Evolutionary conservation across 2,797 vertebrate species (phyloP), one percentile per base, ranked within the genome.

Genomic region (Coregonus ussuriensis): DNA sequence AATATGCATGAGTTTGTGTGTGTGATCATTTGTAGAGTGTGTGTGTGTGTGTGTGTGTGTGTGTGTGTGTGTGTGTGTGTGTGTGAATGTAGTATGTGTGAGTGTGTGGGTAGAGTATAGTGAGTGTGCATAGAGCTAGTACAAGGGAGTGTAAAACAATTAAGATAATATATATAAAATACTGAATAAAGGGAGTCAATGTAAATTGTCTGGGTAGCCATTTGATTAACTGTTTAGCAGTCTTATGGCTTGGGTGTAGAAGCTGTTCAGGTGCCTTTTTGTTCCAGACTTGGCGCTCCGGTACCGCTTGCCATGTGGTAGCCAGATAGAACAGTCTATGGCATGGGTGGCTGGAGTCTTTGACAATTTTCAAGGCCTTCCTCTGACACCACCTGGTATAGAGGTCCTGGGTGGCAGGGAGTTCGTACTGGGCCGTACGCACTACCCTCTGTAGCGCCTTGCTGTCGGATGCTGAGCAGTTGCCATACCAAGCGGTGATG

Each of bases 21-120:
- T 70, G 56, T 80, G 25, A 25, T 25, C 25, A 1, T 25, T 1
- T 25, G 25, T 25, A 25, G 25, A 25, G 77, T 71, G 2, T 78
- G 66, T 69, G 67, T 69, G 67, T 73, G 53, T 77, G 16, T 78
- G 54, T 7, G 37, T 53, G 11, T 18, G 37, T 71, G 35, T n/a
- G 5, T 71, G 21, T 54, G 14, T 54, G 47, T 5, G 33, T 29
- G 63, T 29, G 63, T 65, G 63, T 63, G 33, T 78, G 51, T 37
- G 33, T 63, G 4, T 69, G 4, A 76, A 7, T 41, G 3, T 41
- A 2, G 6, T 63, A 37, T 74, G n/a, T 51, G 25, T 25, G 25
- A 1, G 25, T 74, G n/a, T 51, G 25, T 25, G 25, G 25, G 25
- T 25, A 25, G 25, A 25, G 25, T 25, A 1, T 25, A 25, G 4